Percentiles rank a stretch among this genome's conserved stretches.
Evolutionary conservation across 2,888 invertebrate species (phyloP).

Genomic region (Elgonia sp.): DNA sequence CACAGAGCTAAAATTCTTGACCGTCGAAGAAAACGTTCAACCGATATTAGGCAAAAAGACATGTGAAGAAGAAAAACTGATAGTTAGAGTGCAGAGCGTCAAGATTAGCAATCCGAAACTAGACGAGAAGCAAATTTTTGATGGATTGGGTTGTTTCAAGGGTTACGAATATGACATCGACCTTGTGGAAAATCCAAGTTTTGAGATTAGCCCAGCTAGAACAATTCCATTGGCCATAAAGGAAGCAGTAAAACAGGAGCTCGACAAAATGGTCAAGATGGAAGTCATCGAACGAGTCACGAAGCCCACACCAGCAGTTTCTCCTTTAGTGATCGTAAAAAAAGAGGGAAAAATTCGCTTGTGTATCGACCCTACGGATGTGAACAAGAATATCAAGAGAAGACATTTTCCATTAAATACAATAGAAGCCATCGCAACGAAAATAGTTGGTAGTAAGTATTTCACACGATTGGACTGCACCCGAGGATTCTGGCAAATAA

Average conservation of each 20-base stretch:
- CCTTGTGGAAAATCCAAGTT: not conserved
- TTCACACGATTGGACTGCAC: not conserved
- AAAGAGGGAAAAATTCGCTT: not conserved
- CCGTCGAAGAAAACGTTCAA: not conserved
- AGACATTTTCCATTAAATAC: not conserved
- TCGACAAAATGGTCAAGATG: not conserved
- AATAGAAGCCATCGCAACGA: not conserved
- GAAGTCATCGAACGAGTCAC: not conserved
- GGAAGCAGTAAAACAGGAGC: not conserved
- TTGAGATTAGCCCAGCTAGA: not conserved
- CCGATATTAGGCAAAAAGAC: not conserved
- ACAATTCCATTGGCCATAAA: not conserved
- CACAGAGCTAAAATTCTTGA: not conserved
- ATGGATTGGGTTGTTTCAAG: not conserved
- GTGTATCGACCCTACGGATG: not conserved
- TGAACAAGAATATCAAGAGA: conserved; percentile 1
- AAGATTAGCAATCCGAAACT: not conserved
- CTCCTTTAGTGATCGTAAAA: not conserved
- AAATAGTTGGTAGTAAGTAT: not conserved
- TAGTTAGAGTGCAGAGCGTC: not conserved
- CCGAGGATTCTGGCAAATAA: not conserved
- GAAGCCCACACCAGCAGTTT: not conserved
- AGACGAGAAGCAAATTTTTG: not conserved
- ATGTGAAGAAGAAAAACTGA: conserved; percentile 4
- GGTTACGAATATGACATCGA: not conserved